These are phyloP conservation scores for Anhinga anhinga DNA, from an alignment of 2,113 vertebrate species.

Conservation along the genomic window DNA sequence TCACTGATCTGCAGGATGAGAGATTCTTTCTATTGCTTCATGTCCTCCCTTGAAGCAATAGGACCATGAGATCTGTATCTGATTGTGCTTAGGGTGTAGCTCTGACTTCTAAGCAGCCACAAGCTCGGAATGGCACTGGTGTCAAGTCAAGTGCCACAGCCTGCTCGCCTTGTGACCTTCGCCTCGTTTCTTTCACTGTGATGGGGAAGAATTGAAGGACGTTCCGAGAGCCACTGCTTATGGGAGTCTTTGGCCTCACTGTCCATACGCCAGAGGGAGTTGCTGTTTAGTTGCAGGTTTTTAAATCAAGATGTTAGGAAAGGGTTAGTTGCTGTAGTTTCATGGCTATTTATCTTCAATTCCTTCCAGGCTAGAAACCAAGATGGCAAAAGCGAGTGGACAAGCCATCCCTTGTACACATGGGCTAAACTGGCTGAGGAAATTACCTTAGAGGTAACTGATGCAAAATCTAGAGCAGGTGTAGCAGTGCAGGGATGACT, in stretches of 20 bases:
- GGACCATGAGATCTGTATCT: background rate
- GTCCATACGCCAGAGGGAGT: rapidly evolving
- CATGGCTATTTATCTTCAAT: background rate
- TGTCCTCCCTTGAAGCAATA: background rate
- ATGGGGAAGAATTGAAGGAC: background rate
- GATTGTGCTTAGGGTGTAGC: too few species aligned
- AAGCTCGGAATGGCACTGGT: background rate
- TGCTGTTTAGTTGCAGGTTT: background rate
- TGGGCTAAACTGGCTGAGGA: background rate
- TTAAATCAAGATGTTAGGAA: background rate
- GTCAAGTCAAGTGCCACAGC: background rate
- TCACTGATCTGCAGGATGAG: background rate
- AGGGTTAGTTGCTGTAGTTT: background rate
- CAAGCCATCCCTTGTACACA: rapidly evolving
- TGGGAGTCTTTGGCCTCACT: background rate
- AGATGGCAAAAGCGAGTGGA: background rate
- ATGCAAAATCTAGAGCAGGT: background rate
- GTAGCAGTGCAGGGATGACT: background rate
- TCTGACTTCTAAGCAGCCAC: background rate
- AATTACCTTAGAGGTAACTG: background rate
- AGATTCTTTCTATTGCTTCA: background rate
- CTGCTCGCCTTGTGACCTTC: background rate
- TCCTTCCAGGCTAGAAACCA: background rate
- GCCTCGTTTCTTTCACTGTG: background rate
- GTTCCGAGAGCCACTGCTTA: rapidly evolving